A percentile compares a stretch with the other conserved stretches of the same genome.
phyloP scores from a whole-genome alignment of 2,797 vertebrate species.

The Dendrocincla fuliginosa region DNA sequence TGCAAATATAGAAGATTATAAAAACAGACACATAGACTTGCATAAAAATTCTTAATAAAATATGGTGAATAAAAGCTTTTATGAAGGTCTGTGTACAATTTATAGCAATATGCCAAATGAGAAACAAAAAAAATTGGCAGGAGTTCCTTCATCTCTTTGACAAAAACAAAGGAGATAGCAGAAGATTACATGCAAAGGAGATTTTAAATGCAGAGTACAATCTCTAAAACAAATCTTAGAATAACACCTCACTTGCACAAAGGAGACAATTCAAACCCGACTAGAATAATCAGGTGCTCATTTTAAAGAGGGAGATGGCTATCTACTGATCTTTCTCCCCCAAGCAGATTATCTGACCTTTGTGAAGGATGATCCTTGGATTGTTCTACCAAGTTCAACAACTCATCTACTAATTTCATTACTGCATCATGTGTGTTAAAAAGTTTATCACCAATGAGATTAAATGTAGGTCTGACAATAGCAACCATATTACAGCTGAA shows the following conservation, averaged over 20 bases:
- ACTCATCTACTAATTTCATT: slow-evolving; percentile 6
- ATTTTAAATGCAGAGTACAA: slow-evolving; percentile 53
- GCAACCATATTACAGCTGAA: not conserved
- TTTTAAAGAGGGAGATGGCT: slow-evolving; percentile 18
- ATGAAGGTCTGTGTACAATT: slow-evolving; percentile 14
- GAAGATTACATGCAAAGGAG: slow-evolving; percentile 47
- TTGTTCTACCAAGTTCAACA: slow-evolving; percentile 11
- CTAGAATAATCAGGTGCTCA: slow-evolving; percentile 22
- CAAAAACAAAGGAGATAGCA: slow-evolving; percentile 38
- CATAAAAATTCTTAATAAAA: slow-evolving; percentile 34
- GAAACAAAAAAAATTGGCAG: slow-evolving; percentile 27
- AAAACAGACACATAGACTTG: slow-evolving; percentile 5
- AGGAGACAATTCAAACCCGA: slow-evolving; percentile 17
- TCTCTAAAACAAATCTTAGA: slow-evolving; percentile 53
- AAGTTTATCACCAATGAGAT: not conserved
- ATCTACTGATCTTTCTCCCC: not conserved
- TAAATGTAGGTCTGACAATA: not conserved
- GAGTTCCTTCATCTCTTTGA: slow-evolving; percentile 30
- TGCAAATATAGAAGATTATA: slow-evolving; percentile 44
- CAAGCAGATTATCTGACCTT: slow-evolving; percentile 11
- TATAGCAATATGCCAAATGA: slow-evolving; percentile 31
- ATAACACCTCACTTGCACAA: slow-evolving; percentile 26
- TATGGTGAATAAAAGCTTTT: slow-evolving; percentile 31
- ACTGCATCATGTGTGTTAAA: not conserved
- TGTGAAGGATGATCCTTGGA: not conserved